These are phyloP conservation scores for Pangasius djambal DNA, from an alignment of 2,797 vertebrate species.

Conservation along the genomic window DNA sequence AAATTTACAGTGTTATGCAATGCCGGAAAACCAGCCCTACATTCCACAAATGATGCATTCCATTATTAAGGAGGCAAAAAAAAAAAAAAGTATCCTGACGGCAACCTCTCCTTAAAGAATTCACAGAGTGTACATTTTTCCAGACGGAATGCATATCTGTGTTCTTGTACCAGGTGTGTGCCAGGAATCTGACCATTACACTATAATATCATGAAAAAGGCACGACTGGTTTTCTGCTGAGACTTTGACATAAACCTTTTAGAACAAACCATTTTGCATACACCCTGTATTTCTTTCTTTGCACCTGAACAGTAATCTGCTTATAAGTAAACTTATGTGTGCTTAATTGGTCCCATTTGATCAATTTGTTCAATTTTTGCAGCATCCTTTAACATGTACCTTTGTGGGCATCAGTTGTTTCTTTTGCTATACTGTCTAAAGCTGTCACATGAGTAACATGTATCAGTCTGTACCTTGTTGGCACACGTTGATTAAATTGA, in stretches of 20 bases:
- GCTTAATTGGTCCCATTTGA: background rate
- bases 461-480: background rate
- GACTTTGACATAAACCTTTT: background rate
- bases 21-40: conserved; percentile 56
- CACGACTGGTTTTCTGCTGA: conserved; percentile 24
- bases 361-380: background rate
- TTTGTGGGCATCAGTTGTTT: background rate
- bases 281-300: background rate
- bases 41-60: conserved; percentile 63
- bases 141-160: conserved; percentile 67
- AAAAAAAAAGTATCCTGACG: conserved; percentile 67
- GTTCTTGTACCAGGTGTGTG: conserved; percentile 74
- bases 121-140: conserved; percentile 75
- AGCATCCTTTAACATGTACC: background rate
- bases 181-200: conserved; percentile 64
- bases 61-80: conserved; percentile 63
- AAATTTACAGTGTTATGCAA: conserved; percentile 56
- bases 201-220: conserved; percentile 26
- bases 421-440: background rate
- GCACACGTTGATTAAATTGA: background rate
- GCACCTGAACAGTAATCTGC: background rate
- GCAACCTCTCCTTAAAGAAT: conserved; percentile 78
- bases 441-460: background rate
- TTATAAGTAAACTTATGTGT: background rate
- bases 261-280: background rate